Percentiles rank a stretch among this genome's conserved stretches.
Conservation (phyloP, 1,140 invertebrate genomes). For the Pseudomyrmex sp. region DNA sequence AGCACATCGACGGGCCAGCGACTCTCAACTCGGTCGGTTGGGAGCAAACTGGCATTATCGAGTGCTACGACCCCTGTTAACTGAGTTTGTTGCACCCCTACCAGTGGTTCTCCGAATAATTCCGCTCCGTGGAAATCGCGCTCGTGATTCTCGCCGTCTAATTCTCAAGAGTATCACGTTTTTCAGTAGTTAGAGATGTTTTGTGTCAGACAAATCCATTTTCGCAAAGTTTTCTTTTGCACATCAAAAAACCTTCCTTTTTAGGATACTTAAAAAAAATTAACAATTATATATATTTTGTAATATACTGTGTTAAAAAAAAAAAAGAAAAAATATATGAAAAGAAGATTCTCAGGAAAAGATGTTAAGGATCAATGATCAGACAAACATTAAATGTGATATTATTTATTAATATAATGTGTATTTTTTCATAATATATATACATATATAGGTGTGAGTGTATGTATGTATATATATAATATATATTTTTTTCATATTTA, state of each 20-base stretch:
- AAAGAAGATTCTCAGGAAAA: background rate
- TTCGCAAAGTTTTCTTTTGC: background rate
- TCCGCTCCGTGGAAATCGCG: background rate
- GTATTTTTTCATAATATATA: constrained; percentile 78
- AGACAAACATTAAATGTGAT: constrained; percentile 74
- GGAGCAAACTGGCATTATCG: constrained; percentile 48
- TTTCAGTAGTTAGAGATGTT: background rate
- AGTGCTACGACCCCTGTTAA: constrained; percentile 73
- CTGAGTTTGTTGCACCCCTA: constrained; percentile 79
- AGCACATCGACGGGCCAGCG: constrained; percentile 78
- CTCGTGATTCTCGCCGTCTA: background rate
- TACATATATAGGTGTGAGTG: constrained; percentile 75
- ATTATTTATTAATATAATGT: constrained; percentile 83
- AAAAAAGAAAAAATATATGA: no score
- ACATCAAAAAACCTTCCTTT: no score
- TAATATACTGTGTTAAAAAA: no score
- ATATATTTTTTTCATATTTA: constrained; percentile 56
- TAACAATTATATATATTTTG: background rate
- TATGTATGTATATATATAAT: constrained; percentile 72
- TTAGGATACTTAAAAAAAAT: background rate
- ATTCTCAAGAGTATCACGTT: constrained; percentile 2
- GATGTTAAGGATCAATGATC: background rate
- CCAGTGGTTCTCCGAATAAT: constrained; percentile 67
- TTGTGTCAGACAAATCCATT: background rate
- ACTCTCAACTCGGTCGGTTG: constrained; percentile 73